Conservation (phyloP, 2,113 vertebrate species). For the Campylorhamphus procurvoides region DNA sequence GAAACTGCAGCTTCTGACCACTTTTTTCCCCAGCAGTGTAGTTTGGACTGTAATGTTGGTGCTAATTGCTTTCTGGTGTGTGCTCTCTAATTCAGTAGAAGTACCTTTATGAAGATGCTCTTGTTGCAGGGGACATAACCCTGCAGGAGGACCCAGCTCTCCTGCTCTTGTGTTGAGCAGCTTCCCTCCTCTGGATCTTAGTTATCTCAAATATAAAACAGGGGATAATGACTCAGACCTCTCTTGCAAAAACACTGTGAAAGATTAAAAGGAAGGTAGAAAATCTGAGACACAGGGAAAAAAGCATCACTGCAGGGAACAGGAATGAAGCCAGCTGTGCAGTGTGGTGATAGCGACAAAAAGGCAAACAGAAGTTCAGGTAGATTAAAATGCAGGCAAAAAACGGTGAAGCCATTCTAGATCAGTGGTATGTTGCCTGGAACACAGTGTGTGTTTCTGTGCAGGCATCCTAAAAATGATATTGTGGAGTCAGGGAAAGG, state of each 20-base stretch:
- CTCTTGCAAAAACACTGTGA: background rate
- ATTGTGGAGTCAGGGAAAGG: background rate
- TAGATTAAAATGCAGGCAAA: background rate
- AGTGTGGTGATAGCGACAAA: background rate
- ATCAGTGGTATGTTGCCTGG: background rate
- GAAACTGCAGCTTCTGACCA: background rate
- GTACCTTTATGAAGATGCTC: background rate
- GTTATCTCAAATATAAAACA: background rate
- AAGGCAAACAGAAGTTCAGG: background rate
- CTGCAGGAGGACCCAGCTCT: background rate
- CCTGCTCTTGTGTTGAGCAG: background rate
- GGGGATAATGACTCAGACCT: background rate
- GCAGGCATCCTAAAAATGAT: background rate
- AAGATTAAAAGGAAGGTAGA: background rate
- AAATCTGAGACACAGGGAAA: background rate
- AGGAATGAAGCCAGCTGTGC: background rate
- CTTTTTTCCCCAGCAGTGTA: background rate
- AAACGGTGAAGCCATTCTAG: background rate
- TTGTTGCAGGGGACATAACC: background rate
- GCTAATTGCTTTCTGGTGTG: background rate
- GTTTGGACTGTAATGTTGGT: background rate
- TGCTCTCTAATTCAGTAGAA: background rate
- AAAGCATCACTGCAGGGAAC: background rate
- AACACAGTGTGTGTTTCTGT: background rate
- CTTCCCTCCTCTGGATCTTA: background rate